Evolutionary conservation across 2,888 invertebrate genomes (phyloP).

Genomic region (Rhodophaea formosa): DNA sequence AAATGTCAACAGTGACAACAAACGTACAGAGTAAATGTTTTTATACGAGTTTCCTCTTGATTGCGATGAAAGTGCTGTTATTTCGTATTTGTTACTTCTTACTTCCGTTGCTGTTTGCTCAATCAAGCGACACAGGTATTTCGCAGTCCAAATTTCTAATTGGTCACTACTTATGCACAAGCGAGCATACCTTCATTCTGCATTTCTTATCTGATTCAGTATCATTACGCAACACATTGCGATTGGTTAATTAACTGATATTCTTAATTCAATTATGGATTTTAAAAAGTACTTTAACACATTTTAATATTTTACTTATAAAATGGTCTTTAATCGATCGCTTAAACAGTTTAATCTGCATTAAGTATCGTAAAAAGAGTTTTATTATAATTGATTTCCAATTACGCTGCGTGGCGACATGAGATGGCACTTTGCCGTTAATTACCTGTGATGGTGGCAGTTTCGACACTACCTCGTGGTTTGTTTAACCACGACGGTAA

Average conservation of each 20-base stretch:
- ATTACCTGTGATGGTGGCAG: conserved; percentile 20
- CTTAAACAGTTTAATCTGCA: background rate
- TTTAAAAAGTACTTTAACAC: background rate
- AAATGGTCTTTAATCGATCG: background rate
- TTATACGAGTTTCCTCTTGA: background rate
- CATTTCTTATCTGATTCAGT: background rate
- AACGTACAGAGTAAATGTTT: conserved; percentile 1
- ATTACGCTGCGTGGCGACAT: conserved; percentile 19
- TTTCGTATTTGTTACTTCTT: background rate
- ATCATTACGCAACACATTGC: background rate
- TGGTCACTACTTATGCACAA: background rate
- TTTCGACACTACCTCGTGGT: conserved; percentile 40
- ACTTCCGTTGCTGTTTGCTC: background rate
- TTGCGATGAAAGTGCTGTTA: conserved; percentile 2
- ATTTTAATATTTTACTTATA: too few relatives aligned
- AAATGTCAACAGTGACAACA: conserved; percentile 11
- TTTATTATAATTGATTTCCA: background rate
- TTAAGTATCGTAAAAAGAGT: background rate
- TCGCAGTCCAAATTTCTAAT: background rate
- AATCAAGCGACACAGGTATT: conserved; percentile 1
- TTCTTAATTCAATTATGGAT: background rate
- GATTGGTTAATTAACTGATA: background rate
- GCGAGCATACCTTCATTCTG: background rate
- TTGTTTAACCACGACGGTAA: conserved; percentile 35
- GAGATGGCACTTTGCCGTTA: conserved; percentile 21